A percentile compares a stretch with the other conserved stretches of the same genome.
Conservation (phyloP, 2,797 vertebrate genomes). For the Acanthurus lineatus region DNA sequence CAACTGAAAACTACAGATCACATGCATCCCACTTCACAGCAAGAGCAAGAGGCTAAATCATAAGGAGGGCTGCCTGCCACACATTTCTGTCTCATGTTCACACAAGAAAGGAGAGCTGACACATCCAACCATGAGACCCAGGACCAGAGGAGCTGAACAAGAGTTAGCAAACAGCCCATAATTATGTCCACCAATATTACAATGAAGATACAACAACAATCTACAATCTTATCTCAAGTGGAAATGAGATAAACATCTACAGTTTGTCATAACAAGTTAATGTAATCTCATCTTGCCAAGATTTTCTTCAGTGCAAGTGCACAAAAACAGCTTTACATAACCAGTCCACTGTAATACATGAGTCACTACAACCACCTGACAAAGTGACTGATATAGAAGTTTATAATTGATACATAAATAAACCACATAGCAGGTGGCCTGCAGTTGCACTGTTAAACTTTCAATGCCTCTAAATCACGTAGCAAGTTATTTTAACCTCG, state of each 20-base stretch:
- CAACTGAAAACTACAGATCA: slow-evolving; percentile 70
- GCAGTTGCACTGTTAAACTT: slow-evolving; percentile 52
- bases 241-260: not conserved
- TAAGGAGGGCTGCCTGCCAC: slow-evolving; percentile 42
- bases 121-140: slow-evolving; percentile 56
- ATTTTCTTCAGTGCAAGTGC: slow-evolving; percentile 2
- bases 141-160: slow-evolving; percentile 20
- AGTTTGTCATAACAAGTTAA: not conserved
- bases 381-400: slow-evolving; percentile 66
- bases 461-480: slow-evolving; percentile 55
- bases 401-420: slow-evolving; percentile 71
- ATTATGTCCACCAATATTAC: not conserved
- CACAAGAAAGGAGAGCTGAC: slow-evolving; percentile 71
- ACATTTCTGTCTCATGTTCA: slow-evolving; percentile 79
- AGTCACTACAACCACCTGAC: slow-evolving; percentile 59
- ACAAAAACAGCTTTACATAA: slow-evolving; percentile 23
- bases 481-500: slow-evolving; percentile 64
- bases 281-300: not conserved
- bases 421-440: slow-evolving; percentile 60
- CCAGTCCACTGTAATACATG: slow-evolving; percentile 23
- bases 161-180: slow-evolving; percentile 21
- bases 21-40: slow-evolving; percentile 60
- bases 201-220: slow-evolving; percentile 29
- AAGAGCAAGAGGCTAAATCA: slow-evolving; percentile 63
- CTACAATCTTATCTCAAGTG: slow-evolving; percentile 8